Base-by-base conservation (phyloP, 2,113 vertebrate species). In the Atherinomorus stipes region DNA sequence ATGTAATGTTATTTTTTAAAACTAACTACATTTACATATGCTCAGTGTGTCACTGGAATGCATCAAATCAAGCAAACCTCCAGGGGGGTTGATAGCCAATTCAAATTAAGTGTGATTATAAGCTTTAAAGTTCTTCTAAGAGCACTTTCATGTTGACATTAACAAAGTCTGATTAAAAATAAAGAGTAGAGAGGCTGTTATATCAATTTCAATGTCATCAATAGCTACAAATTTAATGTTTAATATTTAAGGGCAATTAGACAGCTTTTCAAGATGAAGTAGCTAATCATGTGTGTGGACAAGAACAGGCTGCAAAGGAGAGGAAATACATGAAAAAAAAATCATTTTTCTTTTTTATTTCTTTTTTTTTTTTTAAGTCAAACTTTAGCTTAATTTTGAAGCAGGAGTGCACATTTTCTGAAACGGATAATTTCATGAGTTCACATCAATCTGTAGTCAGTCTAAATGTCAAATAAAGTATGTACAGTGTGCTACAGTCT, bases 11-110 rank as follows among this genome's bases (percentile, higher is more conserved):
- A 68, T 73, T 76, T 77, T 71, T 68, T 66, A 51, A 64, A 63
- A 76, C 71, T 85, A 80, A 81, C 69, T 74, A 68, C 85, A 89
- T 90, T 91, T 90, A 90, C 88, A 90, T 91, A 89, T 84, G 78
- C 65, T 21, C 76, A 64, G 54, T 79, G 64, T 68, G 74, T 83
- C n/a, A 38, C 21, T 71, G 76, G 74, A 83, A 84, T 83, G 62
- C 74, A 78, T 89, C 78, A 90, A 90, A 92, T 90, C 88, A 90
- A 84, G 78, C 56, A 10, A 77, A 70, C 73, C 75, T 81, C 77
- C 50, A 57, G 81, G 87, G 88, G 88, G 87, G 87, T 84, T 81
- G 86, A 88, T 92, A 87, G 74, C 54, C 49, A 64, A 88, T 84
- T 87, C 79, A 86, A 87, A 90, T 85, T 83, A 84, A 78, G 81